phyloP scores from a whole-genome alignment of 1,140 invertebrate species.

The Trachymyrmex septentrionalis region DNA sequence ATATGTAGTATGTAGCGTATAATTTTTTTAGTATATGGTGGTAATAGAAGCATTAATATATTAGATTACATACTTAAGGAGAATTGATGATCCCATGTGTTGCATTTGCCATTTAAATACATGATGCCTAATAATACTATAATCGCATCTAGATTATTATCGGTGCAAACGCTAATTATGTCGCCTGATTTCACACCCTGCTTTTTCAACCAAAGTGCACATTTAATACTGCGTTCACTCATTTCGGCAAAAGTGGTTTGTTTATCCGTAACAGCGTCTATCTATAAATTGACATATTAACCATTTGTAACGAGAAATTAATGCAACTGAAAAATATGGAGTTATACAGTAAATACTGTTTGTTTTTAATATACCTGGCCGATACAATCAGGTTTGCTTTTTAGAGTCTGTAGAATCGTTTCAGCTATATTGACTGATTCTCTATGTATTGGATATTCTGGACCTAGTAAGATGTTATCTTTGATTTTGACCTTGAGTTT shows the following conservation, averaged over 20 bases:
- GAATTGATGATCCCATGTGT: slow-evolving; percentile 25
- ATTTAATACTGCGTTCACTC: slow-evolving; percentile 43
- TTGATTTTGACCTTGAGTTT: not conserved
- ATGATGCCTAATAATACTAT: slow-evolving; percentile 31
- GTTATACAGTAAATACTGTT: not conserved
- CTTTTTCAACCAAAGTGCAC: slow-evolving; percentile 52
- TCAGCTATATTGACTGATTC: not conserved
- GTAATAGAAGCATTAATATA: not conserved
- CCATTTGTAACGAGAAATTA: not conserved
- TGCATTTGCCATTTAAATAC: slow-evolving; percentile 31
- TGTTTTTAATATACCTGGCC: slow-evolving; percentile 38
- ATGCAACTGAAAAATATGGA: not conserved
- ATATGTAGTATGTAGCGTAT: too few relatives aligned
- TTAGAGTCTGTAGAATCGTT: slow-evolving; percentile 8
- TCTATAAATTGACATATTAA: not conserved
- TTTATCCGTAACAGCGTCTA: slow-evolving; percentile 13
- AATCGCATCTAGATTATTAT: slow-evolving; percentile 8
- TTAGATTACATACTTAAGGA: slow-evolving; percentile 14
- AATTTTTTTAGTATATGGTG: too few relatives aligned
- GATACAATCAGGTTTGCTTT: slow-evolving; percentile 28
- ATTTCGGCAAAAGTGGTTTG: slow-evolving; percentile 42
- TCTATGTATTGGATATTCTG: slow-evolving; percentile 13
- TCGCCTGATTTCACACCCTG: slow-evolving; percentile 36
- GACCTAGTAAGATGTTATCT: slow-evolving; percentile 32
- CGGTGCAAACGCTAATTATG: slow-evolving; percentile 30